A percentile compares a stretch with the other conserved stretches of the same genome.
phyloP scores from a whole-genome alignment of 2,797 vertebrate genomes.

The Botia almorhae region DNA sequence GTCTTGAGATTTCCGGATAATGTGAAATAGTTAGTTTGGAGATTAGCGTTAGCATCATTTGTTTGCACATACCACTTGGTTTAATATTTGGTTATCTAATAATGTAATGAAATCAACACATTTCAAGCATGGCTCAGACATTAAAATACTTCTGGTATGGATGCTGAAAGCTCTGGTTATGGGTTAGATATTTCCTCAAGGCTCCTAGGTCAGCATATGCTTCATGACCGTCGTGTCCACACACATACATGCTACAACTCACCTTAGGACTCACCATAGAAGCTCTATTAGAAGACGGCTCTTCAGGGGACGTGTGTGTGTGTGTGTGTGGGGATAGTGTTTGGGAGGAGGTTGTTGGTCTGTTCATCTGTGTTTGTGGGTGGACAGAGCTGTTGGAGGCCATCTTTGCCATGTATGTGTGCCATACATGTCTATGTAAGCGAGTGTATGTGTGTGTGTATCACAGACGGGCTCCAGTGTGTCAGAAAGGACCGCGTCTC shows the following conservation, averaged over 20 bases:
- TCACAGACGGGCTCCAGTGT: conserved; percentile 56
- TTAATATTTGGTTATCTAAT: neutral
- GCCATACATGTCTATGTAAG: conserved; percentile 12
- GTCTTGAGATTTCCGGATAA: conserved; percentile 5
- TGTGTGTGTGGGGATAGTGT: conserved; percentile 24
- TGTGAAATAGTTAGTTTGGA: neutral
- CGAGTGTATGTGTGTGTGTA: conserved; percentile 18
- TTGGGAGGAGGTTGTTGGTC: conserved; percentile 6
- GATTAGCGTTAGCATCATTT: neutral
- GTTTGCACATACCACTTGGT: neutral
- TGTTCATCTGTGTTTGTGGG: conserved; percentile 48
- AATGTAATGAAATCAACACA: neutral
- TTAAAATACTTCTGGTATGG: neutral
- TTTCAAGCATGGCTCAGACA: neutral
- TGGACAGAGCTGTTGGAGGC: conserved; percentile 16
- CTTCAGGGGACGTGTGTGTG: conserved; percentile 61
- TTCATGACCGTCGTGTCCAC: neutral
- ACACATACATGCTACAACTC: conserved; percentile 21
- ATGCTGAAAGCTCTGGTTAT: conserved; percentile 25
- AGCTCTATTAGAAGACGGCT: conserved; percentile 17
- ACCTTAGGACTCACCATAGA: neutral
- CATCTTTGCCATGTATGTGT: conserved; percentile 33
- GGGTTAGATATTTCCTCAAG: neutral
- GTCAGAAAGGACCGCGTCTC: conserved; percentile 69
- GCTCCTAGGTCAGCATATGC: conserved; percentile 33